Percentiles rank a stretch among this genome's conserved stretches.
These are phyloP conservation scores for Prionchulus punctatus DNA, from an alignment of 2,888 invertebrate genomes.

Conservation along the genomic window DNA sequence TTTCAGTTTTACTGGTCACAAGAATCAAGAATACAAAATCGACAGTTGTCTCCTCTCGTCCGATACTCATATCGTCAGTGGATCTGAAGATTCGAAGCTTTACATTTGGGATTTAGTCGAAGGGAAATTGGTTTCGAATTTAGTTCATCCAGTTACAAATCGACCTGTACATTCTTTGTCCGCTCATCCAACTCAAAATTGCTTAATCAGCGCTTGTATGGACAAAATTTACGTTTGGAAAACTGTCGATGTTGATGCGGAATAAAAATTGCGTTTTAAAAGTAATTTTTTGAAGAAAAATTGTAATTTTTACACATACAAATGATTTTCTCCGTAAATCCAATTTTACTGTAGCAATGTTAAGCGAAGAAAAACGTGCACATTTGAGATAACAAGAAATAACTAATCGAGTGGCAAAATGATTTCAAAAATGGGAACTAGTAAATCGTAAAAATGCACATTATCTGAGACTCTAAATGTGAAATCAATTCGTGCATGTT, in stretches of 20 bases:
- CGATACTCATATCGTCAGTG: slow-evolving; percentile 71
- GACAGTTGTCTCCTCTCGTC: slow-evolving; percentile 68
- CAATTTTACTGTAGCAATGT: no score
- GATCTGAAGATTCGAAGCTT: slow-evolving; percentile 67
- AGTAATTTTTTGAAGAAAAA: no score
- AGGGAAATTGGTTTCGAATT: slow-evolving; percentile 15
- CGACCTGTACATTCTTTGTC: slow-evolving; percentile 9
- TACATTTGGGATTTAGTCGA: slow-evolving; percentile 79
- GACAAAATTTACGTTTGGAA: slow-evolving; percentile 10
- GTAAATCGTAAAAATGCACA: no score
- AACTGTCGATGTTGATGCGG: background rate
- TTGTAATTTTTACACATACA: no score
- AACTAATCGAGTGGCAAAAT: no score
- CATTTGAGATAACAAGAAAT: no score
- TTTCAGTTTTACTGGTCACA: slow-evolving; percentile 60
- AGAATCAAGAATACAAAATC: slow-evolving; percentile 60
- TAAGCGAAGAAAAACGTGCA: no score
- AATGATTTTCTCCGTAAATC: no score
- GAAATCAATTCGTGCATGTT: no score
- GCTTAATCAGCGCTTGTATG: slow-evolving; percentile 5
- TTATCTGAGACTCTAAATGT: no score
- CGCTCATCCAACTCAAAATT: slow-evolving; percentile 6
- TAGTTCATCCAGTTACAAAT: background rate
- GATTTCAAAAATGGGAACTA: no score
- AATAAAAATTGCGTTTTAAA: no score